Evolutionary conservation across 1,140 invertebrate genomes (phyloP).

Genomic region (Hycleus cichorii): DNA sequence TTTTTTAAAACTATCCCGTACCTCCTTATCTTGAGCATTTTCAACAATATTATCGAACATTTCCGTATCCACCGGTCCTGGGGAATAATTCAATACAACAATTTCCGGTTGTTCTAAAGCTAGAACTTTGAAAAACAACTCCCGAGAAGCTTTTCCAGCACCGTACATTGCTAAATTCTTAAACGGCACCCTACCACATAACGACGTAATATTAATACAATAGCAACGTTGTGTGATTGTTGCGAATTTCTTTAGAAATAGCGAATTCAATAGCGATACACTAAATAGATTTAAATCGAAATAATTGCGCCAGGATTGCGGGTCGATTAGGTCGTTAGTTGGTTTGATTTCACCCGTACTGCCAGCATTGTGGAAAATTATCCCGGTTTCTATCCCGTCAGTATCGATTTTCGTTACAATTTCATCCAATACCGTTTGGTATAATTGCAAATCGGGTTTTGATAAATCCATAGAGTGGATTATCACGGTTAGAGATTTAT

Average conservation of each 20-base stretch:
- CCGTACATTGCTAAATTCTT: slow-evolving; percentile 74
- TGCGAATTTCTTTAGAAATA: slow-evolving; percentile 56
- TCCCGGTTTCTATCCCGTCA: slow-evolving; percentile 50
- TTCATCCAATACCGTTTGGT: slow-evolving; percentile 45
- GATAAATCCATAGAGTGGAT: slow-evolving; percentile 53
- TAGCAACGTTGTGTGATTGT: slow-evolving; percentile 47
- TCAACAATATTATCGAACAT: slow-evolving; percentile 69
- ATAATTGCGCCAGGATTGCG: slow-evolving; percentile 56
- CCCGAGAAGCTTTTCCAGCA: slow-evolving; percentile 81
- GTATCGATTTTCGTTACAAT: slow-evolving; percentile 36
- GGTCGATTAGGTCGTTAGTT: slow-evolving; percentile 52
- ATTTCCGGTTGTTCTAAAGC: slow-evolving; percentile 72
- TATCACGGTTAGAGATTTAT: slow-evolving; percentile 45
- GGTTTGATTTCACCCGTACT: slow-evolving; percentile 69
- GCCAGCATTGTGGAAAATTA: slow-evolving; percentile 88
- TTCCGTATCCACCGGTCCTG: slow-evolving; percentile 86
- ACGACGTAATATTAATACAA: slow-evolving; percentile 78
- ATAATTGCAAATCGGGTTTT: slow-evolving; percentile 42
- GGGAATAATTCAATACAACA: slow-evolving; percentile 83
- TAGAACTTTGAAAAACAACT: slow-evolving; percentile 84
- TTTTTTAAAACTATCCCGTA: slow-evolving; percentile 56
- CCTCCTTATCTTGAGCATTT: slow-evolving; percentile 50
- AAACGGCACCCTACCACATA: slow-evolving; percentile 69
- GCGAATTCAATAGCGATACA: slow-evolving; percentile 66
- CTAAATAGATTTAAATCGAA: slow-evolving; percentile 76